phyloP scores from a whole-genome alignment of 2,113 vertebrate genomes.

The Propithecus coquereli region DNA sequence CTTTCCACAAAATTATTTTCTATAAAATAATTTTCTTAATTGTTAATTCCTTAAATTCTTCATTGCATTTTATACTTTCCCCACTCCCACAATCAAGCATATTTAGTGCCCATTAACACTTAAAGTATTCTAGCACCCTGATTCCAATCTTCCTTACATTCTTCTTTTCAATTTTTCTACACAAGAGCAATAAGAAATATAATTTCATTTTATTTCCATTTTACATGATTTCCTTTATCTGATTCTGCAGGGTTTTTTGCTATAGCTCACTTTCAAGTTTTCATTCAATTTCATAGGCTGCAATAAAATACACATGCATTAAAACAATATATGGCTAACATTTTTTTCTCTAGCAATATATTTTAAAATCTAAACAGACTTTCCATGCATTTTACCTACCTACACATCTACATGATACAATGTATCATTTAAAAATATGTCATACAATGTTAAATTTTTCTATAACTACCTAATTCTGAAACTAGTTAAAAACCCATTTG shows the following conservation, averaged over 20 bases:
- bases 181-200: background rate
- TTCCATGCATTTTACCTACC: background rate
- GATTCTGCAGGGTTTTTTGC: background rate
- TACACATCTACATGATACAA: background rate
- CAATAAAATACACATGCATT: background rate
- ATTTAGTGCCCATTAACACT: background rate
- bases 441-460: background rate
- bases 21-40: background rate
- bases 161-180: background rate
- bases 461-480: background rate
- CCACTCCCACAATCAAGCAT: background rate
- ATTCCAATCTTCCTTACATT: background rate
- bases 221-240: background rate
- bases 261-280: background rate
- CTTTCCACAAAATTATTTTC: background rate
- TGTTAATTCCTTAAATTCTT: background rate
- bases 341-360: background rate
- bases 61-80: background rate
- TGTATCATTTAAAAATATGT: background rate
- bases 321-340: background rate
- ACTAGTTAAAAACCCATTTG: background rate
- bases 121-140: background rate
- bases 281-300: background rate
- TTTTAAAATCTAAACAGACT: background rate
- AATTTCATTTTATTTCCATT: constrained; percentile 8